Base-by-base conservation (phyloP, 2,888 invertebrate species). In the Argyresthia albistria region DNA sequence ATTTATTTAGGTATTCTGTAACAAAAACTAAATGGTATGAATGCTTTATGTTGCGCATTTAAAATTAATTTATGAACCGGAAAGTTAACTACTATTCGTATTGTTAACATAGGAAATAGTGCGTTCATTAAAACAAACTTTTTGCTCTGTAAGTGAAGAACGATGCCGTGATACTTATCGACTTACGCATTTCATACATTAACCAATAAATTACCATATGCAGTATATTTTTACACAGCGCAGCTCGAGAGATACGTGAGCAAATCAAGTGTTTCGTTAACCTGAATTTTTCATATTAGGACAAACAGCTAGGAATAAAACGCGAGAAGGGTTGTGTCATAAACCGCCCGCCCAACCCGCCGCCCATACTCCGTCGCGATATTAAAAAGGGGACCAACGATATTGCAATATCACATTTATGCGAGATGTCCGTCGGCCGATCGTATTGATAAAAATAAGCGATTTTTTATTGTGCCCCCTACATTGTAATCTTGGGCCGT, bases 381-480 rank as follows among this genome's bases (percentile, higher is more conserved):
- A 87, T 87, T 87, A 87, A 87, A 87, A 86, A 86, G 80, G 86
- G 86, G 86, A 80, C 84, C 77, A 78, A 79, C 80, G 86, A 80
- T 84, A 86, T 87, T 87, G 86, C 86, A 83, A 86, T 86, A 84
- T 87, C 86, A 86, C 87, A 84, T 87, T 86, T 86, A 86, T 87
- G 82, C 80, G 84, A 84, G 86, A 84, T 86, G 86, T 84, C 84
- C 83, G 69, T 83, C 86, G 82, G 77, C 74, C 80, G 86, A 87
- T 86, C 82, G 80, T 82, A 84, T 87, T 87, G 87, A 87, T 86
- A 86, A 87, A 84, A 87, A 83, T 87, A 87, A 84, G 83, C 87
- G 77, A 79, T 82, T 84, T 84, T 86, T 86, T 86, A 84, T 82
- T 81, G 77, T 82, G 68, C 69, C 70, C n/a, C 53, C 74, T 73